These are phyloP conservation scores for Drosophila hydei DNA, from an alignment of 1,140 invertebrate genomes.

Conservation along the genomic window DNA sequence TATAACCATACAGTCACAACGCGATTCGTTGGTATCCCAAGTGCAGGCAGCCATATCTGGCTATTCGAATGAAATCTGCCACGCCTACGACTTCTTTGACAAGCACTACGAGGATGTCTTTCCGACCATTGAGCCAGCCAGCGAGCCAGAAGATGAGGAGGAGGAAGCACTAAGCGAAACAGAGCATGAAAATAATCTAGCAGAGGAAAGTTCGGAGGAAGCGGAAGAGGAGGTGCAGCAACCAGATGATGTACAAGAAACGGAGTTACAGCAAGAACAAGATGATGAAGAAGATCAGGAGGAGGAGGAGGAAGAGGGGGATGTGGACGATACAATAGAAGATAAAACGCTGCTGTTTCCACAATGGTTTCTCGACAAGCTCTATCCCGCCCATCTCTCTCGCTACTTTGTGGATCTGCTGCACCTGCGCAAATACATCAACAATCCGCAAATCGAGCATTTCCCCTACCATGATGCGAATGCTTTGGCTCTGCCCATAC, in stretches of 20 bases:
- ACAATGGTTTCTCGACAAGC: slow-evolving; percentile 87
- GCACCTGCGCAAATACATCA: slow-evolving; percentile 87
- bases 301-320: slow-evolving; percentile 11
- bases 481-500: slow-evolving; percentile 86
- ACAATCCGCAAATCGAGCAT: slow-evolving; percentile 90
- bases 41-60: slow-evolving; percentile 87
- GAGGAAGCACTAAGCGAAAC: slow-evolving; percentile 35
- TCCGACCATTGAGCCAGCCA: slow-evolving; percentile 41
- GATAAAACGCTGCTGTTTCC: slow-evolving; percentile 84
- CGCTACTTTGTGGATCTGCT: slow-evolving; percentile 88
- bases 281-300: slow-evolving; percentile 34
- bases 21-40: slow-evolving; percentile 85
- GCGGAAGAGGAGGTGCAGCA: slow-evolving; percentile 25
- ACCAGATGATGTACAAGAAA: too few relatives aligned
- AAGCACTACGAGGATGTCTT: slow-evolving; percentile 73
- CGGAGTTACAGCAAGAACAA: slow-evolving; percentile 1
- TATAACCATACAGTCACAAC: slow-evolving; percentile 69
- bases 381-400: slow-evolving; percentile 86
- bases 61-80: slow-evolving; percentile 86
- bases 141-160: slow-evolving; percentile 41
- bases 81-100: slow-evolving; percentile 86
- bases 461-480: slow-evolving; percentile 86
- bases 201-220: slow-evolving; percentile 19
- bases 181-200: background rate
- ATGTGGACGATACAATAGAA: slow-evolving; percentile 41